A percentile compares a stretch with the other conserved stretches of the same genome.
phyloP scores from a whole-genome alignment of 2,888 invertebrate species.

The Candidula unifasciata region DNA sequence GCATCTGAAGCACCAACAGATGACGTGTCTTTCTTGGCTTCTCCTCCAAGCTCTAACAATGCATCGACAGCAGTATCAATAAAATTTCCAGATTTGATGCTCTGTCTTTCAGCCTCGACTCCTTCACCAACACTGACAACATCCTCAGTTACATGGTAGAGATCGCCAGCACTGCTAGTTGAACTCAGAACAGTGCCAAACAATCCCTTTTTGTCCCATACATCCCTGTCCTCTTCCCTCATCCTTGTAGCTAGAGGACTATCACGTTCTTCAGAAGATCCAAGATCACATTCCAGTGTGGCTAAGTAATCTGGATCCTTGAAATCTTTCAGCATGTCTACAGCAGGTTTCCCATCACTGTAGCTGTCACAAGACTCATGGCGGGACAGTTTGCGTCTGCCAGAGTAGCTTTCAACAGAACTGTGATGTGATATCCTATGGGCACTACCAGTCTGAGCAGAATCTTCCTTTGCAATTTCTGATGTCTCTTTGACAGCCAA shows the following conservation, averaged over 20 bases:
- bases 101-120: slow-evolving; percentile 53
- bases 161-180: slow-evolving; percentile 70
- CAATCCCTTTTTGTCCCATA: slow-evolving; percentile 54
- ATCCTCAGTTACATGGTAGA: slow-evolving; percentile 54
- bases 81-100: slow-evolving; percentile 61
- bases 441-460: slow-evolving; percentile 37
- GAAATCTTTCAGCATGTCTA: slow-evolving; percentile 70
- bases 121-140: slow-evolving; percentile 46
- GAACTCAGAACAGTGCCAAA: slow-evolving; percentile 62
- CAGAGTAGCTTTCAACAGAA: slow-evolving; percentile 40
- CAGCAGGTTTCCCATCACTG: slow-evolving; percentile 64
- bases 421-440: slow-evolving; percentile 42
- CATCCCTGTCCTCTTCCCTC: slow-evolving; percentile 53
- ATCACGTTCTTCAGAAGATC: slow-evolving; percentile 75
- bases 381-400: slow-evolving; percentile 52
- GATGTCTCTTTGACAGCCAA: slow-evolving; percentile 46
- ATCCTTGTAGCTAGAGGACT: slow-evolving; percentile 60
- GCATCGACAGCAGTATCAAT: slow-evolving; percentile 69
- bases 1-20: slow-evolving; percentile 13
- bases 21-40: slow-evolving; percentile 10
- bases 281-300: slow-evolving; percentile 68
- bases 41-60: slow-evolving; percentile 55
- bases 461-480: slow-evolving; percentile 48
- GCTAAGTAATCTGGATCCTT: slow-evolving; percentile 72
- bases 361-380: slow-evolving; percentile 65